A percentile compares a stretch with the other conserved stretches of the same genome.
These are phyloP conservation scores for Cydia amplana DNA, from an alignment of 1,140 invertebrate species.

Conservation along the genomic window DNA sequence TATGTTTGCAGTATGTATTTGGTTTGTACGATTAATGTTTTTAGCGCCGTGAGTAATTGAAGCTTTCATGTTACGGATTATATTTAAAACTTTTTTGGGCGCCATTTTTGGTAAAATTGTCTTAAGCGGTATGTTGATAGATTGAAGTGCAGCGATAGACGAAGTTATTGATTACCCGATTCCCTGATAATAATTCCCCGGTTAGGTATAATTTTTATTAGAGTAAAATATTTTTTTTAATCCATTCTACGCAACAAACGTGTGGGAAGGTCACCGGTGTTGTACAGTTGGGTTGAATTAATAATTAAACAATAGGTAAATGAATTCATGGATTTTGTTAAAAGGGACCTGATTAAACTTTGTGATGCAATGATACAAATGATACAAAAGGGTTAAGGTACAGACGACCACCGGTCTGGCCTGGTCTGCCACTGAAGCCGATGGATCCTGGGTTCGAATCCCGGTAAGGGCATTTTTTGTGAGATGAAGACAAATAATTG, in stretches of 20 bases:
- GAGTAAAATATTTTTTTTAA: too few species aligned
- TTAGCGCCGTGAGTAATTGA: neutral
- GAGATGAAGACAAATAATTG: too few species aligned
- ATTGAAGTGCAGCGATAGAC: too few species aligned
- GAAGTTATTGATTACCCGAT: too few species aligned
- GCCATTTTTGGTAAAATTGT: too few species aligned
- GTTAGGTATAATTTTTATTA: too few species aligned
- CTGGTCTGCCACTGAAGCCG: too few species aligned
- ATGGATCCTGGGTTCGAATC: too few species aligned
- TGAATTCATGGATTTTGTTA: neutral
- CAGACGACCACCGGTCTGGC: too few species aligned
- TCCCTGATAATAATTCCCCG: too few species aligned
- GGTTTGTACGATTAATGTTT: constrained; percentile 16
- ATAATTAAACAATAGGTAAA: neutral
- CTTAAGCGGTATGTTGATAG: too few species aligned
- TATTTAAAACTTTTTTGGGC: neutral
- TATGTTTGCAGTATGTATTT: constrained; percentile 7
- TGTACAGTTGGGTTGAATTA: neutral
- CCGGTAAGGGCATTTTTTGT: too few species aligned
- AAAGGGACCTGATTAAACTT: neutral
- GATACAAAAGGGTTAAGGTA: neutral
- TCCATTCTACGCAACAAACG: neutral
- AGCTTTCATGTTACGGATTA: constrained; percentile 1
- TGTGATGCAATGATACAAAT: neutral
- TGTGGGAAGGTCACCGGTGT: neutral